These are phyloP conservation scores for Drosophila sproati DNA, from an alignment of 1,140 invertebrate genomes.

Conservation along the genomic window DNA sequence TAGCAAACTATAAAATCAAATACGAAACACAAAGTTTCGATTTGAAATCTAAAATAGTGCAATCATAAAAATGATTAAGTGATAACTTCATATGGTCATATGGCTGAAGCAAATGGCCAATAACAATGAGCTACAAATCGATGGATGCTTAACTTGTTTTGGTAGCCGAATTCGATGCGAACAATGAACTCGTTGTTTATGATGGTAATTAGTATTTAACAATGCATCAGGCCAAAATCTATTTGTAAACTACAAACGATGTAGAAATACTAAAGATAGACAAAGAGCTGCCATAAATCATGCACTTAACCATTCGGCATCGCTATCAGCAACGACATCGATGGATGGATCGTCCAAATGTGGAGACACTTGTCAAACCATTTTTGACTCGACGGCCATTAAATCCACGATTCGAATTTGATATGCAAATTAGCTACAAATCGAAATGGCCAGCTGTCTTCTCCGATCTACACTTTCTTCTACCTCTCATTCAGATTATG, in stretches of 20 bases:
- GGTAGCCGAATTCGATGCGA: conserved; percentile 4
- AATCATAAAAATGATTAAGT: conserved; percentile 66
- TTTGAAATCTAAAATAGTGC: conserved; percentile 32
- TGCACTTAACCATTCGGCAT: conserved; percentile 1
- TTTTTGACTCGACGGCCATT: conserved; percentile 26
- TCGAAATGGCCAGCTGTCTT: conserved; percentile 32
- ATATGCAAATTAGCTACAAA: conserved; percentile 73
- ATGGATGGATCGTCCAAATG: conserved; percentile 29
- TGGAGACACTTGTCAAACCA: conserved; percentile 60
- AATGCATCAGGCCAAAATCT: conserved; percentile 31
- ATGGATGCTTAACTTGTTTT: conserved; percentile 19
- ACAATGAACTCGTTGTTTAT: conserved; percentile 48
- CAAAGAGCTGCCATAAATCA: conserved; percentile 61
- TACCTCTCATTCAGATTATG: conserved; percentile 10
- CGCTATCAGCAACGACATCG: conserved; percentile 1
- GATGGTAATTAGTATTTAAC: conserved; percentile 64
- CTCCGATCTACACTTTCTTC: conserved; percentile 3
- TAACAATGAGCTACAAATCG: conserved; percentile 15
- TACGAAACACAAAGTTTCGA: conserved; percentile 9
- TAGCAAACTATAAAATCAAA: conserved; percentile 13
- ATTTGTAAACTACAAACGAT: conserved; percentile 36
- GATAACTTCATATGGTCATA: conserved; percentile 57
- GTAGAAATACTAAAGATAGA: conserved; percentile 10
- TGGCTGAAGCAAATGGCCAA: conserved; percentile 18
- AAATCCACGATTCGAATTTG: conserved; percentile 39